phyloP scores from a whole-genome alignment of 2,888 invertebrate genomes.

The Machimus atricapillus region DNA sequence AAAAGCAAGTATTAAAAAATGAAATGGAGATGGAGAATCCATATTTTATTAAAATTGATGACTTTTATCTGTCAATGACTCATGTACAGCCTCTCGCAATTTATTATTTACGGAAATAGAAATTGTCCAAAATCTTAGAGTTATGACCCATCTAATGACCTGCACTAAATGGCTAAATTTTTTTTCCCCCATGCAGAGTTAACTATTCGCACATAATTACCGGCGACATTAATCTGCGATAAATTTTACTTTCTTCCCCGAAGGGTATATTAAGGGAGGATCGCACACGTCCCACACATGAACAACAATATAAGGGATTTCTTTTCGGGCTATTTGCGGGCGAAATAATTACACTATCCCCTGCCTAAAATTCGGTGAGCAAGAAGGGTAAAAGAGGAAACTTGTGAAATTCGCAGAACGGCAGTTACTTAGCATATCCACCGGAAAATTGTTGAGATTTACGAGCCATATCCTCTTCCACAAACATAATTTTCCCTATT shows the following conservation, averaged over 20 bases:
- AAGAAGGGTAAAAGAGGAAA: not conserved
- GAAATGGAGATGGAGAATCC: too few relatives aligned
- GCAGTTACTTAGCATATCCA: constrained; percentile 22
- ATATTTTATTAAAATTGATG: not conserved
- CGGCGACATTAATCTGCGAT: constrained; percentile 10
- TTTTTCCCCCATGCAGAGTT: not conserved
- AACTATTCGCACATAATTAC: constrained; percentile 2
- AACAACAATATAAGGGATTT: not conserved
- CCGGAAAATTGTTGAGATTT: constrained; percentile 27
- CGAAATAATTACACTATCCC: not conserved
- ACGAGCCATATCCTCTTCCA: constrained; percentile 10
- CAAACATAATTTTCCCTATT: constrained; percentile 20
- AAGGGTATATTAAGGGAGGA: not conserved
- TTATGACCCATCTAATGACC: not conserved
- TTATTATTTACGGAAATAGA: not conserved
- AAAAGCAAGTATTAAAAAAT: too few relatives aligned
- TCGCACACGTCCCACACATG: not conserved
- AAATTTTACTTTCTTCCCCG: not conserved
- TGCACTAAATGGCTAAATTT: not conserved
- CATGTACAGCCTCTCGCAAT: not conserved
- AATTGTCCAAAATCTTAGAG: not conserved
- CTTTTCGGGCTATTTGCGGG: not conserved
- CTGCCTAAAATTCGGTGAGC: not conserved
- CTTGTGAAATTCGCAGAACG: not conserved
- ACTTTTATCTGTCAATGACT: not conserved